phyloP scores from a whole-genome alignment of 2,797 vertebrate species.

The Ceryle rudis region DNA sequence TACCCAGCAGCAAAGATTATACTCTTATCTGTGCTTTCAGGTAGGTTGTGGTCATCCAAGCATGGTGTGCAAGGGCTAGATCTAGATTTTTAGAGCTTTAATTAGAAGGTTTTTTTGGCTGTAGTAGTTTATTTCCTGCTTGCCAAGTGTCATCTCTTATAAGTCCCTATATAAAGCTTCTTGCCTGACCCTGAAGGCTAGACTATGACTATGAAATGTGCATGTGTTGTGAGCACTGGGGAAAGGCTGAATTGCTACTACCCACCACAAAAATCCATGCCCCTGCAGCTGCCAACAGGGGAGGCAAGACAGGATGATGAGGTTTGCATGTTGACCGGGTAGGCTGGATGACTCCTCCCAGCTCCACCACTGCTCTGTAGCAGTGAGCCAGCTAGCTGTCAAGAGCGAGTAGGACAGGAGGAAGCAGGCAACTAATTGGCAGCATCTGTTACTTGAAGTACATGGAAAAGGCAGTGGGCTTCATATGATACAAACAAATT shows the following conservation, averaged over 20 bases:
- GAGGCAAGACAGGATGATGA: neutral
- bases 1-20: neutral
- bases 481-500: neutral
- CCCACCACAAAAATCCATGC: neutral
- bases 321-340: neutral
- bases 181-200: neutral
- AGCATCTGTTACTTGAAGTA: neutral
- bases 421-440: neutral
- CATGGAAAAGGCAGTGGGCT: neutral
- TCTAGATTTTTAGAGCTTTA: neutral
- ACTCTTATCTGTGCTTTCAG: neutral
- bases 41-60: neutral
- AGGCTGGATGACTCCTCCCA: neutral
- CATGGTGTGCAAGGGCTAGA: neutral
- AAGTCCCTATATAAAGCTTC: neutral
- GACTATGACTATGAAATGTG: neutral
- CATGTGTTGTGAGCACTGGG: neutral
- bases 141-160: neutral
- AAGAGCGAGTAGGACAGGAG: neutral
- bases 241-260: neutral
- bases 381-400: constrained; percentile 8
- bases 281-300: neutral
- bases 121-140: neutral
- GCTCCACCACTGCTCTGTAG: neutral
- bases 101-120: neutral